Percentiles rank a stretch among this genome's conserved stretches.
Conservation (phyloP, 2,888 invertebrate genomes). For the Brachyptera risi region DNA sequence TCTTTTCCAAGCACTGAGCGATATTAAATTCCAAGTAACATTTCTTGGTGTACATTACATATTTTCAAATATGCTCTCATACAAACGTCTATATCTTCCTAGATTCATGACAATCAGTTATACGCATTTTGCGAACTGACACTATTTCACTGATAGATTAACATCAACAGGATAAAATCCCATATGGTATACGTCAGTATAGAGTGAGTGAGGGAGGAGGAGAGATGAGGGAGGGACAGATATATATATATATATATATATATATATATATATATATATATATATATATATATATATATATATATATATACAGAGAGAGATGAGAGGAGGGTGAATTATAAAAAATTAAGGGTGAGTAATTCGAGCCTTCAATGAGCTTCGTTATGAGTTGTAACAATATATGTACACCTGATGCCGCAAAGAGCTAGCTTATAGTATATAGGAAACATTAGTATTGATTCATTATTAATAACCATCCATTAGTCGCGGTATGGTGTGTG, state of each 20-base stretch:
- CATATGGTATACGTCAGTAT: constrained; percentile 26
- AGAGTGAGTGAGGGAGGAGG: too few species aligned
- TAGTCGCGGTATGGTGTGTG: constrained; percentile 23
- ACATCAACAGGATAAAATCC: neutral
- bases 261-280: too few species aligned
- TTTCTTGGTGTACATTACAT: too few species aligned
- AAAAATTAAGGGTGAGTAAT: constrained; percentile 1
- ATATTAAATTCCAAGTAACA: too few species aligned
- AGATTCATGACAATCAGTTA: constrained; percentile 2
- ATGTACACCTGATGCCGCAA: constrained; percentile 10
- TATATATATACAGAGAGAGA: too few species aligned
- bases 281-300: constrained; percentile 27
- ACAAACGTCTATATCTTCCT: too few species aligned
- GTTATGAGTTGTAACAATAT: too few species aligned
- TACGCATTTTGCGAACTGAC: constrained; percentile 6
- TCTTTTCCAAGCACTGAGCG: too few species aligned
- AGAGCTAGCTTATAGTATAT: neutral
- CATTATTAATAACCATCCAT: constrained; percentile 32
- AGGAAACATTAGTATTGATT: constrained; percentile 30
- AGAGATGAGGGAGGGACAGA: too few species aligned
- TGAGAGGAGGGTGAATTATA: constrained; percentile 27
- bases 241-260: too few species aligned
- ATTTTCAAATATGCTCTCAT: too few species aligned
- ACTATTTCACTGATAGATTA: constrained; percentile 17
- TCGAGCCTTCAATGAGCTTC: neutral